These are phyloP conservation scores for Myotis lucifugus DNA, from an alignment of 2,113 vertebrate species.

Conservation along the genomic window DNA sequence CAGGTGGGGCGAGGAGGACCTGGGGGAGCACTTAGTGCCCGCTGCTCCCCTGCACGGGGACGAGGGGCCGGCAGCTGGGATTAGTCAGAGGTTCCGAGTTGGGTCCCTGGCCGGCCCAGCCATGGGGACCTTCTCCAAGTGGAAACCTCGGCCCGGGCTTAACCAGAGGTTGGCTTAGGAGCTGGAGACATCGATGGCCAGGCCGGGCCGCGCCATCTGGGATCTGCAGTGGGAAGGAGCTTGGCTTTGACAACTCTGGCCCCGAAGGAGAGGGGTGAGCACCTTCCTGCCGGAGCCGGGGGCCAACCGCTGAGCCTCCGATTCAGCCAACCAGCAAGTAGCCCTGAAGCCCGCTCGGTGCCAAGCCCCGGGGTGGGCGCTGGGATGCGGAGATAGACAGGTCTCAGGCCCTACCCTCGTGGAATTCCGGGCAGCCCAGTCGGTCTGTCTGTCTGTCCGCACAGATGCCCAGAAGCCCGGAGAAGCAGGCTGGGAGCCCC, in stretches of 20 bases:
- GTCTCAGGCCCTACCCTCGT: background rate
- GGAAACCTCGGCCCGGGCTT: background rate
- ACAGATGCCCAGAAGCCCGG: background rate
- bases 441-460: background rate
- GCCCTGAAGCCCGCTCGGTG: too few species aligned
- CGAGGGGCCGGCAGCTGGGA: background rate
- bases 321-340: background rate
- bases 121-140: constrained; percentile 35
- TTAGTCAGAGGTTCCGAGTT: constrained; percentile 33
- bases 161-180: background rate
- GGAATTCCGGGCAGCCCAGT: background rate
- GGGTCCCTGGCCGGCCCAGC: background rate
- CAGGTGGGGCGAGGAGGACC: background rate
- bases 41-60: background rate
- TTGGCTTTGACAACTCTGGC: background rate
- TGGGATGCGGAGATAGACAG: background rate
- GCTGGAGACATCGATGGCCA: background rate
- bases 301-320: background rate
- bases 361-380: background rate
- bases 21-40: background rate
- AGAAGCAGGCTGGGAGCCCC: background rate
- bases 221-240: background rate
- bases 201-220: background rate
- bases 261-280: background rate
- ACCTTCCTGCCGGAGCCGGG: background rate